Conservation (phyloP, 2,113 vertebrate species). For the Onychostruthus taczanowskii region DNA sequence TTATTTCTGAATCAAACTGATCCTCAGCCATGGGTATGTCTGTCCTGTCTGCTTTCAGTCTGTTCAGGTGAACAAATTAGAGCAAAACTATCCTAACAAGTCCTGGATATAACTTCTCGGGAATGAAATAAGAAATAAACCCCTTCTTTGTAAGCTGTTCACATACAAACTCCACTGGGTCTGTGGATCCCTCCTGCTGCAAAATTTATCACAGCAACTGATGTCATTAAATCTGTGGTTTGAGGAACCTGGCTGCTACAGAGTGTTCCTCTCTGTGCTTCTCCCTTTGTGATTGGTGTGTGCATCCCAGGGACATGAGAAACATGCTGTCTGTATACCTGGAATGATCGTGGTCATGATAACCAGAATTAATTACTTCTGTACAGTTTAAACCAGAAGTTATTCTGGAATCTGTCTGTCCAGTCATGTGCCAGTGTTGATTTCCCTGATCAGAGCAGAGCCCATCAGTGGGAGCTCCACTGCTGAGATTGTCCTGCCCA, state of each 20-base stretch:
- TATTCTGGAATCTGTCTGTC: neutral
- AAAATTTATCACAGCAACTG: neutral
- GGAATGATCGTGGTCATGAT: neutral
- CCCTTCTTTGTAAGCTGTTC: neutral
- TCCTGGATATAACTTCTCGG: neutral
- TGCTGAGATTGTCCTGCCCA: neutral
- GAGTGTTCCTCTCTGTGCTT: neutral
- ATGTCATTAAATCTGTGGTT: neutral
- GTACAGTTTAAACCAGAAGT: neutral
- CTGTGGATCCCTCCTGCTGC: neutral
- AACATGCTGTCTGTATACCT: neutral
- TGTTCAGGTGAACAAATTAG: neutral
- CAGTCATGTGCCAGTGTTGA: neutral
- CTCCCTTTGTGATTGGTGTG: accelerated
- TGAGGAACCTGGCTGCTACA: neutral
- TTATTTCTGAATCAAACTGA: neutral
- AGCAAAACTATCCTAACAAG: neutral
- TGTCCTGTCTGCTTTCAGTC: neutral
- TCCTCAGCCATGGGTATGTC: neutral
- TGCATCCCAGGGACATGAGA: neutral
- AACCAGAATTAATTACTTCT: neutral
- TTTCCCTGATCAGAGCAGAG: neutral
- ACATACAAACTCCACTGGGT: neutral
- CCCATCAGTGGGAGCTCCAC: accelerated
- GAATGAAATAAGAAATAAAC: neutral